Evolutionary conservation across 1,140 invertebrate species (phyloP).

Genomic region (Leptonema lineaticorne): DNA sequence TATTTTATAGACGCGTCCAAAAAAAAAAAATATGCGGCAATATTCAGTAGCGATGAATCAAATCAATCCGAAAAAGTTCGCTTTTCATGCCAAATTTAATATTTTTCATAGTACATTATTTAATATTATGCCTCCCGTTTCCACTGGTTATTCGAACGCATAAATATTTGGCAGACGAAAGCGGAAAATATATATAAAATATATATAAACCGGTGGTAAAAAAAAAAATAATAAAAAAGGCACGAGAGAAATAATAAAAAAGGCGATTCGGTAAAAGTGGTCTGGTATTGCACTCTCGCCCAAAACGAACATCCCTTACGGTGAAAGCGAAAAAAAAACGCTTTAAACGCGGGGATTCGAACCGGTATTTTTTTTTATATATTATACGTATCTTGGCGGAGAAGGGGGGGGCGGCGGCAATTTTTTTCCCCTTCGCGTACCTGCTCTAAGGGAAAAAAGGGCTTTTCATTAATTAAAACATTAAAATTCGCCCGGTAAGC

Average conservation of each 20-base stretch:
- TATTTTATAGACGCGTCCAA: too few relatives aligned
- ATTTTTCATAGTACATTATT: slow-evolving; percentile 36
- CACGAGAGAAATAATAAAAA: slow-evolving; percentile 27
- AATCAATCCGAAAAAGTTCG: not conserved
- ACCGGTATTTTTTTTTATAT: slow-evolving; percentile 24
- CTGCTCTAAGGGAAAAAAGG: slow-evolving; percentile 33
- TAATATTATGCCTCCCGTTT: slow-evolving; percentile 33
- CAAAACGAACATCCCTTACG: slow-evolving; percentile 17
- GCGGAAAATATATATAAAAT: too few relatives aligned
- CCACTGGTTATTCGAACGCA: slow-evolving; percentile 27
- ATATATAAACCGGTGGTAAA: not conserved
- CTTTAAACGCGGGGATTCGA: slow-evolving; percentile 18
- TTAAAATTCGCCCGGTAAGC: slow-evolving; percentile 35
- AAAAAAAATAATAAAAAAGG: not conserved
- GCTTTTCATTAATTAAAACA: slow-evolving; percentile 43
- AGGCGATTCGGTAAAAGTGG: slow-evolving; percentile 33
- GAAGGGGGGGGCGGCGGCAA: too few relatives aligned
- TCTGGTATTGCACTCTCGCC: slow-evolving; percentile 19
- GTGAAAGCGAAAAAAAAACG: slow-evolving; percentile 10
- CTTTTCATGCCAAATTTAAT: slow-evolving; percentile 21
- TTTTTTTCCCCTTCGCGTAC: slow-evolving; percentile 29
- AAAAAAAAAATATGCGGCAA: too few relatives aligned
- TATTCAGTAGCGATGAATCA: not conserved
- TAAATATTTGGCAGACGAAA: slow-evolving; percentile 33
- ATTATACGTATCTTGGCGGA: too few relatives aligned